Base-by-base conservation (phyloP, 2,888 invertebrate species). In the Morpho achilles region DNA sequence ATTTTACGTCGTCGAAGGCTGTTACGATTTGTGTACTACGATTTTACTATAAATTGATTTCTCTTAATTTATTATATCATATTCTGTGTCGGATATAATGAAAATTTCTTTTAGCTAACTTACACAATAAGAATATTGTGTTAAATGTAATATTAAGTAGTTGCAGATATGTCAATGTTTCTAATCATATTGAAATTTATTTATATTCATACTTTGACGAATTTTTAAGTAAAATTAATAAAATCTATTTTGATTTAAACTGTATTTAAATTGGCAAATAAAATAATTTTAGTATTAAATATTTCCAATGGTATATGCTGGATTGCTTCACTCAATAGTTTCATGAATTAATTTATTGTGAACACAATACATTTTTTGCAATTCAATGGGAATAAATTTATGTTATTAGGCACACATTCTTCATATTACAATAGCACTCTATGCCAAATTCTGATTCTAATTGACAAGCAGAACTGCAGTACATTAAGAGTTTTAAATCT, bases 341-440 rank as follows among this genome's bases (percentile, higher is more conserved):
- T 52, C 44, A 44, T 41, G 41, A 23, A 46, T 49, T 50, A 53
- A n/a, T 48, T 59, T 39, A 54, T 48, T 50, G 22, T 50, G 39
- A 54, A 54, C 23, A 62, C 62, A 62, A 59, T 58, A 55, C 47
- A 54, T 44, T 57, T 62, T 57, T 59, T 62, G 52, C 59, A 59
- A 59, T 57, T 62, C 56, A 56, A 59, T 59, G 23, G 32, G 47
- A 43, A 49, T 8, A 39, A 40, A 44, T 56, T 53, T 62, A 56
- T 50, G 56, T 1, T 62, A 54, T 59, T 61, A 50, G 44, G 49
- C 42, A 48, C 42, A 16, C 49, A 40, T 59, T 48, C 59, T 57
- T 41, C 56, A 47, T 41, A 53, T 32, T n/a, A 61, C 61, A 59
- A 61, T 61, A 59, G 53, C 39, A 40, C 5, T 39, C 41, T 39